Evolutionary conservation across 2,797 vertebrate species (phyloP).

Genomic region (Alosa sapidissima): DNA sequence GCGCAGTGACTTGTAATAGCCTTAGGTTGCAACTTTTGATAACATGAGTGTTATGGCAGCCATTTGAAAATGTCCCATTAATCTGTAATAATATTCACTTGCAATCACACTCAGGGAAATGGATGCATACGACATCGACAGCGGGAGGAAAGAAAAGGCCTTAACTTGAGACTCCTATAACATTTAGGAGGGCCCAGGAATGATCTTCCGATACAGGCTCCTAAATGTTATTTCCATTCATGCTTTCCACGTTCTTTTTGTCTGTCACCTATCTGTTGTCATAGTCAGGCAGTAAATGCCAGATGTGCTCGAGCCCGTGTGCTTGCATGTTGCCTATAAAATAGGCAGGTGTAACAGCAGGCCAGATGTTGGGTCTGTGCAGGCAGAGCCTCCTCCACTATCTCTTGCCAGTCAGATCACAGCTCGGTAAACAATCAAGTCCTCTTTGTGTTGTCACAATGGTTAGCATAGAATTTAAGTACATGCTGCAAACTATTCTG

Average conservation of each 20-base stretch:
- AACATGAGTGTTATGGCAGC: not conserved
- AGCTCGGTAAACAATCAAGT: not conserved
- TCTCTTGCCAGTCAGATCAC: not conserved
- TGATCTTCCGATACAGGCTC: not conserved
- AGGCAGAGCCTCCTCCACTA: not conserved
- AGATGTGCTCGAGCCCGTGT: not conserved
- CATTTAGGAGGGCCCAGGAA: not conserved
- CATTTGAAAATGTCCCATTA: slow-evolving; percentile 4
- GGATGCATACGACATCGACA: not conserved
- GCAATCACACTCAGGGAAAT: not conserved
- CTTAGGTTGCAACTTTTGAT: not conserved
- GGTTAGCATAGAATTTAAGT: not conserved
- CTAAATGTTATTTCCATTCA: not conserved
- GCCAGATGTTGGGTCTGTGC: not conserved
- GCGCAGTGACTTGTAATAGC: not conserved
- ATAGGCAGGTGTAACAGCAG: not conserved
- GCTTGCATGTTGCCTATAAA: not conserved
- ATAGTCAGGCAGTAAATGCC: not conserved
- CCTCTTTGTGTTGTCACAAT: not conserved
- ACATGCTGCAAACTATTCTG: not conserved
- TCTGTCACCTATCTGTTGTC: not conserved
- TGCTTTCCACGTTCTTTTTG: not conserved
- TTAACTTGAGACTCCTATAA: too few relatives aligned
- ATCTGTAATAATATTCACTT: not conserved
- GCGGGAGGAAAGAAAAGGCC: not conserved